These are phyloP conservation scores for Limnephilus lunatus DNA, from an alignment of 2,888 invertebrate genomes.

Conservation along the genomic window DNA sequence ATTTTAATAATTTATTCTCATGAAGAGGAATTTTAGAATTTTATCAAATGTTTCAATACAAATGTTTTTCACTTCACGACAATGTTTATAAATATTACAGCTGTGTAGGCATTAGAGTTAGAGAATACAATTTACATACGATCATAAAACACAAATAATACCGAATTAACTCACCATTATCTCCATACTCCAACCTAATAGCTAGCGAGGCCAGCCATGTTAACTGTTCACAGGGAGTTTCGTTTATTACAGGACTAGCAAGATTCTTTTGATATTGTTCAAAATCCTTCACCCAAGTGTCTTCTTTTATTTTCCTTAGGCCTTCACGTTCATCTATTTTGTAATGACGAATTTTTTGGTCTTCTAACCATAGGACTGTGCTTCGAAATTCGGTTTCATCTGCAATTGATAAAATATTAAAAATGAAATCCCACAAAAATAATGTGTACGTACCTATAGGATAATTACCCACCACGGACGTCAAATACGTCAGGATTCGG, in stretches of 20 bases:
- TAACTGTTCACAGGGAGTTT: conserved; percentile 82
- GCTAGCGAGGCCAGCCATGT: conserved; percentile 93
- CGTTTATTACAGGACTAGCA: conserved; percentile 82
- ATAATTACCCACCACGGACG: conserved; percentile 79
- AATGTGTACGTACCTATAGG: background rate
- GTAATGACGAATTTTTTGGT: conserved; percentile 93
- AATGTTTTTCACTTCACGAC: background rate
- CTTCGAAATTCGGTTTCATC: conserved; percentile 89
- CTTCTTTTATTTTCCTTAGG: conserved; percentile 82
- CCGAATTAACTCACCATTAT: conserved; percentile 79
- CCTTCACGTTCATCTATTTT: conserved; percentile 87
- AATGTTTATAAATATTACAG: background rate
- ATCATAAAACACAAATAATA: conserved; percentile 14
- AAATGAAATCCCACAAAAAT: background rate
- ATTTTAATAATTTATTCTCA: too few relatives aligned
- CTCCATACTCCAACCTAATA: conserved; percentile 88
- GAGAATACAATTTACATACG: background rate
- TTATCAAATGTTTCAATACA: too few relatives aligned
- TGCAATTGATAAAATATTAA: conserved; percentile 69
- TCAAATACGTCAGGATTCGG: conserved; percentile 85
- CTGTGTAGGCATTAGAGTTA: background rate
- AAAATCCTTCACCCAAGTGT: conserved; percentile 85
- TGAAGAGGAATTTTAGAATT: too few relatives aligned
- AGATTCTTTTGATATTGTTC: conserved; percentile 86
- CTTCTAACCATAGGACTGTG: conserved; percentile 93